Evolutionary conservation across 2,797 vertebrate species (phyloP), one percentile per base, ranked within the genome.

Genomic region (Anas flavirostris): DNA sequence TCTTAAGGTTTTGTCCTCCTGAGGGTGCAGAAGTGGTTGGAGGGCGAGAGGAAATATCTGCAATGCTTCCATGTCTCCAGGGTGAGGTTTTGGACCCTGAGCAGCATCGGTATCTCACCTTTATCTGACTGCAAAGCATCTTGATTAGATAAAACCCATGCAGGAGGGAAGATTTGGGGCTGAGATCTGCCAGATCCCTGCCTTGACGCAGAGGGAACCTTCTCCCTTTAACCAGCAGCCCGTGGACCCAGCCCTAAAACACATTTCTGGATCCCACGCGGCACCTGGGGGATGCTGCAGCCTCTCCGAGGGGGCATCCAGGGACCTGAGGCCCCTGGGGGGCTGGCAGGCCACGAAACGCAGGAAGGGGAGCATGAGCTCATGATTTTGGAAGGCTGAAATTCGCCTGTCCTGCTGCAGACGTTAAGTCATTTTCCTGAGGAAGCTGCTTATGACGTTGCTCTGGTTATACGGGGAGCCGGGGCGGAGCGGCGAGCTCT

Each of bases 341-440:
- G 93, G 86, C 77, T 93, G 95, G 93, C 92, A 95, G 82, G 70
- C 50, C 33, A 4, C 1, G 19, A 35, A 82, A 11, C 3, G 25
- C 4, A 1, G 60, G 74, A 88, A 0, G 29, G 64, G 67, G 26
- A 87, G 46, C 22, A 87, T 96, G 56, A 96, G 94, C 59, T 96
- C 94, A 96, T 85, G 81, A 60, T 33, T 91, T 56, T 82, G 84
- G 60, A 86, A 94, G 92, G 4, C 70, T 92, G 77, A 76, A 72
- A 81, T 43, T 63, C 0, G n/a, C 91, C 88, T 12, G 86, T 86
- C 70, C 92, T 79, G 83, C 75, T 92, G 84, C 95, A 96, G 96
- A 96, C 96, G 70, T 96, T 67, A 92, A 67, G 95, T 96, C 86
- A 96, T 96, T 95, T 96, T 94, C 96, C 96, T 87, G 86, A 96